Percentiles rank a stretch among this genome's conserved stretches.
Evolutionary conservation across 1,140 invertebrate species (phyloP).

Genomic region (Sogatella furcifera): DNA sequence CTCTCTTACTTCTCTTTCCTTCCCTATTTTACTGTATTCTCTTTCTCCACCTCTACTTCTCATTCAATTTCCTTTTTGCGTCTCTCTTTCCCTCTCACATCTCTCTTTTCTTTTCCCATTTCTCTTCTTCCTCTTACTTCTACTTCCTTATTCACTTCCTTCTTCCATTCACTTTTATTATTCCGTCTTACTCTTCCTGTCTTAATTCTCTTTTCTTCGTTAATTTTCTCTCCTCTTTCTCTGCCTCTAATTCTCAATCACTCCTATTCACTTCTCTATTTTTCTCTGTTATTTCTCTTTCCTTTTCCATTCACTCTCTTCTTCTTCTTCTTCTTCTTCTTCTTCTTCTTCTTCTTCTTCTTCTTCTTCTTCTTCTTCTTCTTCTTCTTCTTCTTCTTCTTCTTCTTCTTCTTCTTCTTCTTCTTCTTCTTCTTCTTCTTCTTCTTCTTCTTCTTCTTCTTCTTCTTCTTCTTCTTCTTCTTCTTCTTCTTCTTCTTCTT

Average conservation of each 20-base stretch:
- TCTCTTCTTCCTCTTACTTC: not conserved
- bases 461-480: not conserved
- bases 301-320: not conserved
- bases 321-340: conserved; percentile 6
- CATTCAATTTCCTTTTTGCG: not conserved
- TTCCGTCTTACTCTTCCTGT: no score
- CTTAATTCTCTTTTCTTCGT: no score
- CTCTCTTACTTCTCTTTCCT: not conserved
- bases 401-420: not conserved
- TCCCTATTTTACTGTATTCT: not conserved
- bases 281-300: not conserved
- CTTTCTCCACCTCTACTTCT: not conserved
- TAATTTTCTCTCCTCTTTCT: not conserved
- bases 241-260: not conserved
- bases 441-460: not conserved
- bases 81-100: not conserved
- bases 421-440: not conserved
- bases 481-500: not conserved
- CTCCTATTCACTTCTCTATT: not conserved
- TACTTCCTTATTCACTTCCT: conserved; percentile 4
- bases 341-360: conserved; percentile 9
- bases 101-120: not conserved
- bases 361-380: not conserved
- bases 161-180: not conserved
- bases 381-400: not conserved